Evolutionary conservation across 2,113 vertebrate species (phyloP).

Genomic region (Rhinolophus ferrumequinum): DNA sequence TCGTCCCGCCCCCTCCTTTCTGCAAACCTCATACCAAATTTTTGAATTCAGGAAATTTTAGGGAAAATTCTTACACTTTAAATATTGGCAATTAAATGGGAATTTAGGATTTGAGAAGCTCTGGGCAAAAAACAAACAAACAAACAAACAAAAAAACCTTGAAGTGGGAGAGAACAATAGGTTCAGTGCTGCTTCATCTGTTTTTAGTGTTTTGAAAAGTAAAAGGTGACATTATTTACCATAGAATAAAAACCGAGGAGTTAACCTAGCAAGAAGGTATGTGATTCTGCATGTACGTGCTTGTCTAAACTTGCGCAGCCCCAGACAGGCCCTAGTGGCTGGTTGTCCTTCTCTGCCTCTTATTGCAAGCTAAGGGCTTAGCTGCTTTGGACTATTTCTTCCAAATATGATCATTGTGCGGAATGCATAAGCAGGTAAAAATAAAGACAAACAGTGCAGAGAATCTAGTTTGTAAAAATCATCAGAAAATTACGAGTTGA

Average conservation of each 20-base stretch:
- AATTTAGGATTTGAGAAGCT: background rate
- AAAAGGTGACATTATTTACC: background rate
- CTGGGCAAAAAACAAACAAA: background rate
- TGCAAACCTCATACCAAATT: background rate
- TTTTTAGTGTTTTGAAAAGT: conserved; percentile 17
- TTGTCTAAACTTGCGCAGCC: background rate
- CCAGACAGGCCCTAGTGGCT: background rate
- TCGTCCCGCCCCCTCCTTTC: no score
- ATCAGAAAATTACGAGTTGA: conserved; percentile 25
- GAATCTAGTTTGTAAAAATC: conserved; percentile 43
- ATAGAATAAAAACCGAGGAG: background rate
- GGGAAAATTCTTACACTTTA: background rate
- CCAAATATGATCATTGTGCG: background rate
- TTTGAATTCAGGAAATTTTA: conserved; percentile 1
- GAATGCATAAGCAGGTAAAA: background rate
- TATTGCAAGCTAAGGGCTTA: background rate
- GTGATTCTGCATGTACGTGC: background rate
- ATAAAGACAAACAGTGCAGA: conserved; percentile 8
- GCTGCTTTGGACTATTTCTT: background rate
- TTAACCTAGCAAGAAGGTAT: background rate
- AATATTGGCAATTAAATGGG: background rate
- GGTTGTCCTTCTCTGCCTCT: background rate
- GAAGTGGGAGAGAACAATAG: background rate
- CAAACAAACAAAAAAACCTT: background rate
- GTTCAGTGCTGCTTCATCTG: background rate